Conservation (phyloP, 2,888 invertebrate species). For the Sussaba pulchella region DNA sequence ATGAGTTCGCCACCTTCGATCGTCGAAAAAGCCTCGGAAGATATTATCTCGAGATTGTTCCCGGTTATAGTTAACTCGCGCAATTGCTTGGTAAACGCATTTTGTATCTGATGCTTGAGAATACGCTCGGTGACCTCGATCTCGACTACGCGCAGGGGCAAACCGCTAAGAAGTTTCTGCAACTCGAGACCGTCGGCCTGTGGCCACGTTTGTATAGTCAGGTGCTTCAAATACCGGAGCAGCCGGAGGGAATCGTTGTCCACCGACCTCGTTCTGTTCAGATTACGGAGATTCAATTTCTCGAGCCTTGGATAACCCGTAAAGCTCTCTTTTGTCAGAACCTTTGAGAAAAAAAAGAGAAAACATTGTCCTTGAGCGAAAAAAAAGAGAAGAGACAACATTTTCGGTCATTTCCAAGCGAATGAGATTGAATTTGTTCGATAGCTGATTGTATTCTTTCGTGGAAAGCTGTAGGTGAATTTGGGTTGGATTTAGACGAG, state of each 20-base stretch:
- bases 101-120: conserved; percentile 91
- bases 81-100: conserved; percentile 92
- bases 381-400: neutral
- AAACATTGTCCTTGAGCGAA: neutral
- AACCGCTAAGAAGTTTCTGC: conserved; percentile 89
- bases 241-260: conserved; percentile 90
- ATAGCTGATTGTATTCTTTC: too few species aligned
- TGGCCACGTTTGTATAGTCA: conserved; percentile 91
- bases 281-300: conserved; percentile 90
- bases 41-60: conserved; percentile 89
- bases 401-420: too few species aligned
- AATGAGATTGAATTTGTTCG: too few species aligned
- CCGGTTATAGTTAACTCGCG: conserved; percentile 93
- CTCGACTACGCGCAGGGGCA: conserved; percentile 91
- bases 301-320: conserved; percentile 90
- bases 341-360: conserved; percentile 82
- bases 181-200: conserved; percentile 90
- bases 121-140: conserved; percentile 91
- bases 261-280: conserved; percentile 90
- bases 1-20: conserved; percentile 91
- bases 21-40: conserved; percentile 91
- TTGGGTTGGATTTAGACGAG: too few species aligned
- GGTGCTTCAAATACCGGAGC: conserved; percentile 89
- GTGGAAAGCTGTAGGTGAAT: too few species aligned
- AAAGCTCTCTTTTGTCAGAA: conserved; percentile 90